Conservation (phyloP, 1,140 invertebrate genomes). For the Trichoplusia ni region DNA sequence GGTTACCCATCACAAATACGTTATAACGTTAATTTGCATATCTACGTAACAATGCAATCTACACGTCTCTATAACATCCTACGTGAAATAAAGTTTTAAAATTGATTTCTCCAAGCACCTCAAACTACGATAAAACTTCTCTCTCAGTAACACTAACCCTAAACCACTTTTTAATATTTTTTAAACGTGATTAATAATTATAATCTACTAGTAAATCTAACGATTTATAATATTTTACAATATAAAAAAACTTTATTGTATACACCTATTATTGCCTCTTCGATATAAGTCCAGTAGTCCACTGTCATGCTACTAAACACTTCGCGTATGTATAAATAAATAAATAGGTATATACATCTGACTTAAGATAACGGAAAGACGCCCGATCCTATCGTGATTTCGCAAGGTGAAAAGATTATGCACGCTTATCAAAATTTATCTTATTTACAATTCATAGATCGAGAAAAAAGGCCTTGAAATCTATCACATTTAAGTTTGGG, state of each 20-base stretch:
- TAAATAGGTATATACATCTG: constrained; percentile 57
- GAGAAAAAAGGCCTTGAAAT: constrained; percentile 70
- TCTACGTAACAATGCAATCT: constrained; percentile 20
- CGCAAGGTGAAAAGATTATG: constrained; percentile 53
- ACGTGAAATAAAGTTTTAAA: constrained; percentile 26
- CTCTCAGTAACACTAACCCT: constrained; percentile 57
- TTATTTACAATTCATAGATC: constrained; percentile 75
- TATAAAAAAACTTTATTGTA: constrained; percentile 59
- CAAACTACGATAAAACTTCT: constrained; percentile 51
- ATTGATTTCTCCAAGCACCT: constrained; percentile 61
- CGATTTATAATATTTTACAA: constrained; percentile 74
- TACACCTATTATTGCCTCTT: constrained; percentile 77
- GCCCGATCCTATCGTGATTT: constrained; percentile 58
- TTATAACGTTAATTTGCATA: constrained; percentile 26
- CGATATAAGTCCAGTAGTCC: constrained; percentile 56
- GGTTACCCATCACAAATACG: constrained; percentile 33
- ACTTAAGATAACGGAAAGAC: constrained; percentile 47
- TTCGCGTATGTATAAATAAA: constrained; percentile 50
- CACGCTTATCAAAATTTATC: constrained; percentile 65
- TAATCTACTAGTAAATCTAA: constrained; percentile 56
- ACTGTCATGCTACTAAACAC: constrained; percentile 47
- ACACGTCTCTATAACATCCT: constrained; percentile 30
- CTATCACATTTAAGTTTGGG: constrained; percentile 74
- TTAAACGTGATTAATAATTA: constrained; percentile 48
- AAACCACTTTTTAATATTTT: constrained; percentile 55